Base-by-base conservation (phyloP, 2,113 vertebrate species). In the Struthidea cinerea region DNA sequence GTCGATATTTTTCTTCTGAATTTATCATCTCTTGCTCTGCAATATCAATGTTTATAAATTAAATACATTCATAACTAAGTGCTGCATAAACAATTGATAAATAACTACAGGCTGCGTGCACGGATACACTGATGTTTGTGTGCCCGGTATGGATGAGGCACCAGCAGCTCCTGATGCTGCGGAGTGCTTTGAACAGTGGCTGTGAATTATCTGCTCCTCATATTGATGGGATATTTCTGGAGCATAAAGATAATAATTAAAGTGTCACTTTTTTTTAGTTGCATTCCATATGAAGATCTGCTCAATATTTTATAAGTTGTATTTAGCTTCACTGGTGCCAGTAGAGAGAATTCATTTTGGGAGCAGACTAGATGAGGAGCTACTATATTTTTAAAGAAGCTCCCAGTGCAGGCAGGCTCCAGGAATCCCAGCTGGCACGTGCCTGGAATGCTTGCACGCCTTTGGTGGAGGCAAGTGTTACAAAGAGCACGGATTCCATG, bases 161-260 rank as follows among this genome's bases (percentile, higher is more conserved):
- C 77, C 87, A 27, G 28, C 27, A 37, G 73, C 95, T 89, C 80
- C 76, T 91, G 91, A 10, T 82, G 67, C 89, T 94, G 81, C 87
- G 65, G 68, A 60, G 87, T 11, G 49, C 69, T 10, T 78, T 91
- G 32, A 90, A 55, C 44, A 46, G 74, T 20, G 9, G 30, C 88
- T 79, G 82, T 65, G 88, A 94, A 79, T 89, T 93, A 81, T 84
- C 87, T 83, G 87, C 74, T 87, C 16, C 84, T 89, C 74, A 8
- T 89, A 84, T 60, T 92, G 91, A 94, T 93, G 89, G 87, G 89
- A 46, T 93, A 84, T 90, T 96, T 94, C 94, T 93, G 93, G 90
- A 94, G 87, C 94, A 91, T 95, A 93, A 94, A 93, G 87, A 91
- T 77, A 74, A 90, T 94, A 88, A 95, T 91, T 91, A 81, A 96